phyloP scores from a whole-genome alignment of 2,888 invertebrate genomes.

The Catocala sponsa region DNA sequence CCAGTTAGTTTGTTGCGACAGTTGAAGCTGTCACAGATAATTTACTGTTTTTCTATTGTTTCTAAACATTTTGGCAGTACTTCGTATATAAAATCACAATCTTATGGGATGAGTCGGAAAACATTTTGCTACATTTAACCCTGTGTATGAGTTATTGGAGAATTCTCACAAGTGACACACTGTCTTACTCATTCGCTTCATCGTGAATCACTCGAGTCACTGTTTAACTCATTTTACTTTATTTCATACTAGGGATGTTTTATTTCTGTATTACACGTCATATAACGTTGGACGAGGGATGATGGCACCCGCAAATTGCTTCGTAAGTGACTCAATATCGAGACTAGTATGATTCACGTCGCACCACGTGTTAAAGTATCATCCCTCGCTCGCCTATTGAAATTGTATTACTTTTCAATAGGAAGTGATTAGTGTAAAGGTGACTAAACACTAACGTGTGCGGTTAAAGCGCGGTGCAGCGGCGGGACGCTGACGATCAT shows the following conservation, averaged over 20 bases:
- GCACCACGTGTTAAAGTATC: too few species aligned
- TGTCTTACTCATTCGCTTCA: constrained; percentile 38
- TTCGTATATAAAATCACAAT: background rate
- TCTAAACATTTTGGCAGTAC: constrained; percentile 28
- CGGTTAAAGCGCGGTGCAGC: too few species aligned
- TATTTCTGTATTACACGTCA: constrained; percentile 47
- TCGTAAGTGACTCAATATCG: constrained; percentile 57
- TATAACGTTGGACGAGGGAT: constrained; percentile 33
- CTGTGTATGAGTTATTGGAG: too few species aligned
- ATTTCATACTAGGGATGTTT: constrained; percentile 43
- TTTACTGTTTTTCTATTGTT: constrained; percentile 27
- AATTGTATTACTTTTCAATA: too few species aligned
- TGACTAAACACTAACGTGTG: too few species aligned
- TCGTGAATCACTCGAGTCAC: constrained; percentile 48
- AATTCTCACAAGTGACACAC: constrained; percentile 8
- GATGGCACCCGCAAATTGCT: constrained; percentile 54
- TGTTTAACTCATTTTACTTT: constrained; percentile 47
- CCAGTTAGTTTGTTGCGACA: constrained; percentile 27
- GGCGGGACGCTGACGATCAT: too few species aligned
- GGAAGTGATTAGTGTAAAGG: too few species aligned
- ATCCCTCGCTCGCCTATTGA: too few species aligned
- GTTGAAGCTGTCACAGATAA: constrained; percentile 20
- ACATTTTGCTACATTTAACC: too few species aligned
- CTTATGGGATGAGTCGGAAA: too few species aligned
- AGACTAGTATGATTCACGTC: background rate